A percentile compares a stretch with the other conserved stretches of the same genome.
phyloP scores from a whole-genome alignment of 2,797 vertebrate genomes.

The Scomberomorus guttatus region DNA sequence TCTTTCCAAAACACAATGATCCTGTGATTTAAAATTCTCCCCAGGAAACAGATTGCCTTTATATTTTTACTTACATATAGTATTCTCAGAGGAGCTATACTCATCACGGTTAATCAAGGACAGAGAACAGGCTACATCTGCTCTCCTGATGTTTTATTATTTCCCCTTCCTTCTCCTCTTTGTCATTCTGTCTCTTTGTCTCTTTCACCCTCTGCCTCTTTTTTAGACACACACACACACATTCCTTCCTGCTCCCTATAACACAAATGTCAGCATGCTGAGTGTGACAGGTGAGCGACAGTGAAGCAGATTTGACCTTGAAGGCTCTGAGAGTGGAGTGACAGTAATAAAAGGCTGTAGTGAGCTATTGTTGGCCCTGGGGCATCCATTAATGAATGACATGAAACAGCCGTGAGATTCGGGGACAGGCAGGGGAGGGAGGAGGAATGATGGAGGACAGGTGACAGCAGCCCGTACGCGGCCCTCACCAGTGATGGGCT shows the following conservation, averaged over 20 bases:
- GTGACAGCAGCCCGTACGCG: conserved; percentile 75
- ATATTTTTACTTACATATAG: conserved; percentile 67
- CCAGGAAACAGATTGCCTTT: conserved; percentile 70
- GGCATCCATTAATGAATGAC: conserved; percentile 86
- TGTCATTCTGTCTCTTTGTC: conserved; percentile 61
- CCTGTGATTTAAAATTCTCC: conserved; percentile 60
- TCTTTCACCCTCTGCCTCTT: conserved; percentile 38
- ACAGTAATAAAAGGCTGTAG: conserved; percentile 83
- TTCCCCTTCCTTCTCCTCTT: conserved; percentile 58
- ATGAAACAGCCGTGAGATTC: conserved; percentile 79
- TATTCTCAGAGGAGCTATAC: conserved; percentile 59
- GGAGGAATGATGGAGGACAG: conserved; percentile 76
- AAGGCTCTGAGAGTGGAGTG: conserved; percentile 76
- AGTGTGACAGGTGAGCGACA: conserved; percentile 83
- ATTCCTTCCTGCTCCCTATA: conserved; percentile 51
- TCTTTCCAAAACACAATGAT: conserved; percentile 49
- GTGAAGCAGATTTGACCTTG: conserved; percentile 83
- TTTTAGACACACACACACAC: conserved; percentile 44
- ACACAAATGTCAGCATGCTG: conserved; percentile 81
- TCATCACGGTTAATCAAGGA: conserved; percentile 80
- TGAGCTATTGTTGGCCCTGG: conserved; percentile 84
- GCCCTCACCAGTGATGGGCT: conserved; percentile 70
- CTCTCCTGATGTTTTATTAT: conserved; percentile 75
- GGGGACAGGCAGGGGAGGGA: conserved; percentile 46
- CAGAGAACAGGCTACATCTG: conserved; percentile 77